Percentiles rank a stretch among this genome's conserved stretches.
phyloP scores from a whole-genome alignment of 2,888 invertebrate genomes.

The Drosophila limbata region DNA sequence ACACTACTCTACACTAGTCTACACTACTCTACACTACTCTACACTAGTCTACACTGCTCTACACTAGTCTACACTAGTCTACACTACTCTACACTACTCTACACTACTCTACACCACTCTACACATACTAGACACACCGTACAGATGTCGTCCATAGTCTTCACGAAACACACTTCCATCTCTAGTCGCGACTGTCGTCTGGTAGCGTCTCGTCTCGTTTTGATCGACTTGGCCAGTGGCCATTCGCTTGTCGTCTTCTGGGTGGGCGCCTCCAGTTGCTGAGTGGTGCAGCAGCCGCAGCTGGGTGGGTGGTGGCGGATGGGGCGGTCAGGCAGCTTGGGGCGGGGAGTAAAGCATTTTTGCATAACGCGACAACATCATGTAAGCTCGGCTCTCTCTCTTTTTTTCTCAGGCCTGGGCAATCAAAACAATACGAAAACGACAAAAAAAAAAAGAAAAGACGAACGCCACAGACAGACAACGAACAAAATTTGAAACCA shows the following conservation, averaged over 20 bases:
- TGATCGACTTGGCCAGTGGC: constrained; percentile 44
- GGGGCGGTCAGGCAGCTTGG: constrained; percentile 3
- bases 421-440: constrained; percentile 38
- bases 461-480: constrained; percentile 28
- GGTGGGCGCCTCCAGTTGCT: constrained; percentile 60
- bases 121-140: not conserved
- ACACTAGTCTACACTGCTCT: too few relatives aligned
- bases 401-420: constrained; percentile 54
- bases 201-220: constrained; percentile 6
- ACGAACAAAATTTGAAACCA: constrained; percentile 46
- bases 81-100: too few relatives aligned
- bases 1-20: not conserved
- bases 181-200: constrained; percentile 4
- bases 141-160: constrained; percentile 4
- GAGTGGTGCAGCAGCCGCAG: not conserved
- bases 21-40: not conserved
- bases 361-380: constrained; percentile 77
- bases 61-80: too few relatives aligned
- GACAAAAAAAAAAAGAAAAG: constrained; percentile 26
- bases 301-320: constrained; percentile 15
- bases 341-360: constrained; percentile 54
- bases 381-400: constrained; percentile 55
- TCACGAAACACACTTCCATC: constrained; percentile 12
- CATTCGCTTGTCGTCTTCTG: constrained; percentile 63
- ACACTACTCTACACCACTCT: not conserved